Evolutionary conservation across 2,888 invertebrate genomes (phyloP).

Genomic region (Sipha maydis): DNA sequence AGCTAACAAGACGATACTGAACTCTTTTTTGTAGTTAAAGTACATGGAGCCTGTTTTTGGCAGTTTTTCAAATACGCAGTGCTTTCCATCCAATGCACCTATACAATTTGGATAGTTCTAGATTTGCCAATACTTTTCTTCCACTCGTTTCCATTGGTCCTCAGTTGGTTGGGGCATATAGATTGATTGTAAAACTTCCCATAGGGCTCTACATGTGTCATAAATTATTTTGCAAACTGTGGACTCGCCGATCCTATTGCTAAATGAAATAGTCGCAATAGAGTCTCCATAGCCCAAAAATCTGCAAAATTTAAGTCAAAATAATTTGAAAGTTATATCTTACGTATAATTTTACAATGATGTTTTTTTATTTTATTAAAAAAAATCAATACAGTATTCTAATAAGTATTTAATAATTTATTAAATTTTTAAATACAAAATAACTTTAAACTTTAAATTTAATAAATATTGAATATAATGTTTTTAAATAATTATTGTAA

Average conservation of each 20-base stretch:
- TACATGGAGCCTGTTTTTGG: conserved; percentile 52
- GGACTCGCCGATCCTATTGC: conserved; percentile 47
- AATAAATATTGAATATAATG: no score
- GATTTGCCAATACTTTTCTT: conserved; percentile 42
- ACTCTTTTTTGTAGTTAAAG: conserved; percentile 60
- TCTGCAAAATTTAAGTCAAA: no score
- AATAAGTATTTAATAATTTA: no score
- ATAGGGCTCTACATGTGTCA: conserved; percentile 53
- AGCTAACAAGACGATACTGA: conserved; percentile 52
- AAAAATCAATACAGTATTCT: no score
- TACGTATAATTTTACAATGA: no score
- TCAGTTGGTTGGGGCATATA: conserved; percentile 53
- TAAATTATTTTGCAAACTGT: conserved; percentile 49
- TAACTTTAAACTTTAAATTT: no score
- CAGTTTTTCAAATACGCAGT: conserved; percentile 53
- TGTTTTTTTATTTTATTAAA: no score
- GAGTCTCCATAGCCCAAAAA: conserved; percentile 54
- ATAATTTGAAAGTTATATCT: no score
- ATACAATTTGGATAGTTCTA: conserved; percentile 59
- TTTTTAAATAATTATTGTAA: no score
- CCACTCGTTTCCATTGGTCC: conserved; percentile 37
- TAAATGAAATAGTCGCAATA: conserved; percentile 50
- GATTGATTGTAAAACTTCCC: conserved; percentile 36
- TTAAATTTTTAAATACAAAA: no score
- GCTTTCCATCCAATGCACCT: conserved; percentile 58